phyloP scores from a whole-genome alignment of 1,140 invertebrate genomes.

The Pentalonia nigronervosa region DNA sequence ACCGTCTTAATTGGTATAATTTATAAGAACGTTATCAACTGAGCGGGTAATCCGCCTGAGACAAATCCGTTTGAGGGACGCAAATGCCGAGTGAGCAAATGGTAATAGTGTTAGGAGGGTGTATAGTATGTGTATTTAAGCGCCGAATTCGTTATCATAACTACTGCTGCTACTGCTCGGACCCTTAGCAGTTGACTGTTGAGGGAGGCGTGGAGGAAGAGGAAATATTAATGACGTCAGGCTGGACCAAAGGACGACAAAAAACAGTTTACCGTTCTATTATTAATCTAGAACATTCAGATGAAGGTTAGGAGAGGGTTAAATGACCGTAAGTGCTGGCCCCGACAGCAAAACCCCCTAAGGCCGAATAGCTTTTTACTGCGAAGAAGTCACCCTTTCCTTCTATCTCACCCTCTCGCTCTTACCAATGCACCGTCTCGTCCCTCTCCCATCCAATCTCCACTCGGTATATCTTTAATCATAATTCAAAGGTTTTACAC shows the following conservation, averaged over 20 bases:
- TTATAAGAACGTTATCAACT: conserved; percentile 39
- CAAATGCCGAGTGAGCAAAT: conserved; percentile 16
- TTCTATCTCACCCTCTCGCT: background rate
- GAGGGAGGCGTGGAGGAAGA: background rate
- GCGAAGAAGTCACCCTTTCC: conserved; percentile 55
- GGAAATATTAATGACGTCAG: conserved; percentile 57
- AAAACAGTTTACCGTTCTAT: conserved; percentile 57
- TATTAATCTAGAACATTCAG: conserved; percentile 56
- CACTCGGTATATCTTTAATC: conserved; percentile 56
- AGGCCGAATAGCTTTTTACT: conserved; percentile 57
- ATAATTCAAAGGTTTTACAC: conserved; percentile 58
- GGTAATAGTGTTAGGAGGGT: background rate
- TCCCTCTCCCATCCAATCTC: conserved; percentile 28
- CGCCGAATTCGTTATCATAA: conserved; percentile 53
- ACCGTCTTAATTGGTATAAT: conserved; percentile 54
- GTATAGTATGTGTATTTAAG: conserved; percentile 43
- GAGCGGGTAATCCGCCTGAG: background rate
- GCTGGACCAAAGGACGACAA: conserved; percentile 51
- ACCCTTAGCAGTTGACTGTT: conserved; percentile 18
- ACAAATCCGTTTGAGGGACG: conserved; percentile 41
- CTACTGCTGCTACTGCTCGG: conserved; percentile 25
- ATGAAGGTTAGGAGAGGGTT: conserved; percentile 57
- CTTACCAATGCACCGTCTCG: background rate
- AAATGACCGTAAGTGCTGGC: conserved; percentile 57
- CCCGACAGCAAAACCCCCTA: conserved; percentile 52